These are phyloP conservation scores for Lophotis ruficrista DNA, from an alignment of 2,113 vertebrate species.

Conservation along the genomic window DNA sequence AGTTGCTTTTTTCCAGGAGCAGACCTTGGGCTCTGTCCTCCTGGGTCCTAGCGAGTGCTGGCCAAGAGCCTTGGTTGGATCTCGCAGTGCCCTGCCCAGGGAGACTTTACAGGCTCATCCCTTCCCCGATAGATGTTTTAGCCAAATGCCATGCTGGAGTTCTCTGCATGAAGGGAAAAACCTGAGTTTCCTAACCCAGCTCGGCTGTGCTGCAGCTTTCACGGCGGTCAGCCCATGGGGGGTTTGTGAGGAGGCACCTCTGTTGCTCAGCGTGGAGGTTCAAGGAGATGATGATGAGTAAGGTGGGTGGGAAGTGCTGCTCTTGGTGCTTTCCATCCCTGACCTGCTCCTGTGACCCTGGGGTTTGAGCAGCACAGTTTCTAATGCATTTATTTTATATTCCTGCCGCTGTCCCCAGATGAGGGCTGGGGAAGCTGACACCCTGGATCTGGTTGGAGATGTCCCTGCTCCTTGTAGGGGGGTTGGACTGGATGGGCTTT, in stretches of 20 bases:
- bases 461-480: not conserved
- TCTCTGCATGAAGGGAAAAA: not conserved
- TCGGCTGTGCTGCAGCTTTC: not conserved
- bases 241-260: not conserved
- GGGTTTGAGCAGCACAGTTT: not conserved
- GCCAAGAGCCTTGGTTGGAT: not conserved
- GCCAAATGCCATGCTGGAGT: not conserved
- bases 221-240: accelerated
- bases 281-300: not conserved
- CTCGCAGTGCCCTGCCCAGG: not conserved
- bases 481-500: not conserved
- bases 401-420: not conserved
- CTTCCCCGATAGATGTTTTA: accelerated
- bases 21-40: not conserved
- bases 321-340: not conserved
- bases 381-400: not conserved
- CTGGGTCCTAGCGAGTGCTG: accelerated
- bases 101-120: not conserved
- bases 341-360: not conserved
- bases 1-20: not conserved
- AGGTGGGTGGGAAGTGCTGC: not conserved
- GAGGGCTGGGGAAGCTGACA: not conserved
- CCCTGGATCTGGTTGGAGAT: not conserved
- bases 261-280: not conserved
- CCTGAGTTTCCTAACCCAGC: not conserved